Base-by-base conservation (phyloP, 2,113 vertebrate genomes). In the Romanogobio albipinnatus region DNA sequence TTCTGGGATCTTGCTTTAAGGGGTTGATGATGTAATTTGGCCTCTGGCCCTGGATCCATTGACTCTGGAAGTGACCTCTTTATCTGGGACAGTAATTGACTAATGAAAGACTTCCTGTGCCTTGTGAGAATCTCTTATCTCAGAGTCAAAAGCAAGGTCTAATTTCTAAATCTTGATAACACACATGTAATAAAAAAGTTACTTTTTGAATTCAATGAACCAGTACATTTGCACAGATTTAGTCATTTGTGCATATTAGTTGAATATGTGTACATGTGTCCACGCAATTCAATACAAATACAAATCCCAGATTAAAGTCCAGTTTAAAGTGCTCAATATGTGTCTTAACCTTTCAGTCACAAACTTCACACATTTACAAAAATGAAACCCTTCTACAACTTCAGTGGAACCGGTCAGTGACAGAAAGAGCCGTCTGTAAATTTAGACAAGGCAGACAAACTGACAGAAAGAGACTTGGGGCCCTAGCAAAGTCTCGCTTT, bases 101-200 rank as follows among this genome's bases (percentile, higher is more conserved):
- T 93, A 94, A 95, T 95, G 93, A 95, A 95, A 94, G 92, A 95
- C 93, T 95, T 95, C 93, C 92, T 90, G 89, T 91, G 86, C 83
- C 88, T 88, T 88, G 85, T 90, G 78, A 84, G 89, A 49, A 81
- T 90, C 89, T 74, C 10, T 79, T 45, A n/a, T 71, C 45, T 58
- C 11, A 0, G 6, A n/a, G 24, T 45, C 9, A 2, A 53, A 51
- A 82, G 45, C 47, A 17, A 81, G 45, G 62, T 39, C 47, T 36
- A 9, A 53, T 33, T 24, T 68, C 61, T 26, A 53, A 49, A 71
- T 68, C 79, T 51, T 1, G 0, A 61, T 15, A 24, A 61, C 51
- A 58, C 19, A 1, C 43, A 74, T 14, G n/a, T 14, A 78, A 33
- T 19, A 43, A 47, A 13, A 74, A 47, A 24, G 2, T 70, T 2